Evolutionary conservation across 1,140 invertebrate genomes (phyloP).

Genomic region (roundworm (Caenorhabditis elegans)): DNA sequence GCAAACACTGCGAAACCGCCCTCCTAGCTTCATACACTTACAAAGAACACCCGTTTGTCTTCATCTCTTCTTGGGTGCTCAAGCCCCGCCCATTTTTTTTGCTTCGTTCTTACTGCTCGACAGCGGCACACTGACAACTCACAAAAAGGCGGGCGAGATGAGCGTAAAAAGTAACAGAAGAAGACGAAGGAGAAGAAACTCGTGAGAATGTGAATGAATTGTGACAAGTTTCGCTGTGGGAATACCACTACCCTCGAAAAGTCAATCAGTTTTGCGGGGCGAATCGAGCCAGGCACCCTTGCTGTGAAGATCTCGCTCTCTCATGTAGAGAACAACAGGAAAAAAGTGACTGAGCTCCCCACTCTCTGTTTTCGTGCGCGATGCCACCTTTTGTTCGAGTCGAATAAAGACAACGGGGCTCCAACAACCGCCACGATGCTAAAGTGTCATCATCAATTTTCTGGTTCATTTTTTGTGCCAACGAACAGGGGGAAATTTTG

Average conservation of each 20-base stretch:
- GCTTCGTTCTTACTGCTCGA: neutral
- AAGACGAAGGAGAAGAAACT: neutral
- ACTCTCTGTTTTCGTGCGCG: neutral
- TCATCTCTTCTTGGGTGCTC: neutral
- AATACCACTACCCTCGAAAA: neutral
- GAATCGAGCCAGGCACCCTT: too few species aligned
- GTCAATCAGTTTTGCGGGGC: constrained; percentile 18
- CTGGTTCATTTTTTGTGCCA: neutral
- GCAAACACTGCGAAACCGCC: too few species aligned
- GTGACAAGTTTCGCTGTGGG: constrained; percentile 30
- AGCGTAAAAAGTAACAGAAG: too few species aligned
- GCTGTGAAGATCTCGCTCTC: neutral
- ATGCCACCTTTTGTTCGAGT: neutral
- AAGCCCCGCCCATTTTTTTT: neutral
- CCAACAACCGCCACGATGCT: neutral
- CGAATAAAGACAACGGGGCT: neutral
- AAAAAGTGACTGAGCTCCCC: neutral
- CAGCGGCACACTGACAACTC: neutral
- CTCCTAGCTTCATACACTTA: too few species aligned
- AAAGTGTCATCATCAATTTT: constrained; percentile 19
- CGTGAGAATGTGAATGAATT: constrained; percentile 29
- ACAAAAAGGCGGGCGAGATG: neutral
- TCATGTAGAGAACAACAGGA: too few species aligned
- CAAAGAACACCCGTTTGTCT: neutral
- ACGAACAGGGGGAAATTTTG: too few species aligned